A percentile compares a stretch with the other conserved stretches of the same genome.
Conservation (phyloP, 2,113 vertebrate genomes). For the Formicarius rufipectus region DNA sequence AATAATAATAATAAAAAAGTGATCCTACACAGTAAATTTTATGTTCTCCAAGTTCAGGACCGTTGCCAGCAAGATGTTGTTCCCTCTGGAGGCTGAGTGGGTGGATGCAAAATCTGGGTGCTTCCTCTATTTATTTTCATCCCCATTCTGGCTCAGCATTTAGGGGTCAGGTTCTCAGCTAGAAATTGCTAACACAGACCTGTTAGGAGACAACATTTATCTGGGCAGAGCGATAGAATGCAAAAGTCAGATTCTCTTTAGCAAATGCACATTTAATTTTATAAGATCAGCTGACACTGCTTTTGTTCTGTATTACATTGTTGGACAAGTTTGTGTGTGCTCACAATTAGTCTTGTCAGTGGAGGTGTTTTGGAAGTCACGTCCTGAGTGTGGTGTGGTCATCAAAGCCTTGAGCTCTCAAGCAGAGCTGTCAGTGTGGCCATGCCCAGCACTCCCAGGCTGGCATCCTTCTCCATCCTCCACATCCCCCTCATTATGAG, state of each 20-base stretch:
- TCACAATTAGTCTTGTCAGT: background rate
- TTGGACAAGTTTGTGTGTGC: background rate
- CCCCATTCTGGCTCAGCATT: background rate
- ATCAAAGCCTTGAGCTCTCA: background rate
- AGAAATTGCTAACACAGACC: background rate
- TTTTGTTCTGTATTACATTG: background rate
- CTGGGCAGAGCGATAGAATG: background rate
- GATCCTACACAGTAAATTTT: background rate
- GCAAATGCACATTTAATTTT: background rate
- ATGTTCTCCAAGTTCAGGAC: background rate
- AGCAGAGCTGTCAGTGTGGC: background rate
- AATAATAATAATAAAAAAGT: background rate
- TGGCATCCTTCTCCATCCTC: background rate
- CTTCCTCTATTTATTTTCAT: background rate
- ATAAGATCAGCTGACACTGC: background rate
- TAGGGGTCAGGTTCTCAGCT: background rate
- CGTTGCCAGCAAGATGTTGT: background rate
- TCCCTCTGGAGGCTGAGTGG: background rate
- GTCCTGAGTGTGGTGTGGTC: background rate
- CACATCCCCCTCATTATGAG: accelerated
- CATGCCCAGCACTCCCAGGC: background rate
- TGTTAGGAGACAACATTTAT: background rate
- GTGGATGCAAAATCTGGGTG: background rate
- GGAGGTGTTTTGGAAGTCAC: background rate
- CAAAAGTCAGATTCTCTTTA: background rate